Percentiles rank a stretch among this genome's conserved stretches.
Evolutionary conservation across 2,113 vertebrate genomes (phyloP).

Genomic region (Progne subis): DNA sequence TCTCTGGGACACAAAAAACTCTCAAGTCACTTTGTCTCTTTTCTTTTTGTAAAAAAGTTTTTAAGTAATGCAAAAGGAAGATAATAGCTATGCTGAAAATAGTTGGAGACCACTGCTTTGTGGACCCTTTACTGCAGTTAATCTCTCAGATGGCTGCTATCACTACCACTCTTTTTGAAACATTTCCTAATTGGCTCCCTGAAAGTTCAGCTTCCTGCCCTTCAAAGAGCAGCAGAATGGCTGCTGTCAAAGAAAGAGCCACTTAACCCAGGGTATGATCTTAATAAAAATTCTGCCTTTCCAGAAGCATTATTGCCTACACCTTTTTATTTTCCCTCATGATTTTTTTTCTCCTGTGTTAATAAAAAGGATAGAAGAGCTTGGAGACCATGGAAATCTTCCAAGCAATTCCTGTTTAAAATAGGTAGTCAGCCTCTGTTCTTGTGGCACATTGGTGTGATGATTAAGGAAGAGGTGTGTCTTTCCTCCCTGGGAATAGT

Average conservation of each 20-base stretch:
- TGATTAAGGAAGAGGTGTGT: not conserved
- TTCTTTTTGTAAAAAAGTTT: not conserved
- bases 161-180: not conserved
- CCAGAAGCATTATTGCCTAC: not conserved
- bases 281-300: constrained; percentile 4
- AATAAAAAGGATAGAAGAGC: not conserved
- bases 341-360: not conserved
- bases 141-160: not conserved
- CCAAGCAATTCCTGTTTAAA: not conserved
- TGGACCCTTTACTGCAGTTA: not conserved
- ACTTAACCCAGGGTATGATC: not conserved
- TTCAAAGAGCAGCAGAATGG: not conserved
- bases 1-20: not conserved
- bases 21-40: not conserved
- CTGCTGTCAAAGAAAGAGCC: not conserved
- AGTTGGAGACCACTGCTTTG: not conserved
- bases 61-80: not conserved
- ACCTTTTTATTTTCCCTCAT: not conserved
- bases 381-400: not conserved
- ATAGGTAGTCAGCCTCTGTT: not conserved
- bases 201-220: constrained; percentile 33
- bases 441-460: not conserved
- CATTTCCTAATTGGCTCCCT: constrained; percentile 3
- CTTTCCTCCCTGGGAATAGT: not conserved
- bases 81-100: not conserved